Evolutionary conservation across 2,113 vertebrate species (phyloP).

Genomic region (Neodontobutis hainanensis): DNA sequence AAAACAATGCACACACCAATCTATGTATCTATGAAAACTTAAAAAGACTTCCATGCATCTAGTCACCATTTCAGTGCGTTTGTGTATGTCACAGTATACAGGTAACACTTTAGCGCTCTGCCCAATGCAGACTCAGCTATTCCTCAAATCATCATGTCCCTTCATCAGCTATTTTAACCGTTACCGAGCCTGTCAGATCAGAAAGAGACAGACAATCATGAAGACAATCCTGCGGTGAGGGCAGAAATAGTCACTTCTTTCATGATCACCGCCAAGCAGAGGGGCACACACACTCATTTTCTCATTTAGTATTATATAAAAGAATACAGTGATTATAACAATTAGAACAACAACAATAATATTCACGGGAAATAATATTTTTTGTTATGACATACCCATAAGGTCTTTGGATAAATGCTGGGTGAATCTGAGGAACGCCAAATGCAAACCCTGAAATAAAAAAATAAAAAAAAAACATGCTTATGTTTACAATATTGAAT

Average conservation of each 20-base stretch:
- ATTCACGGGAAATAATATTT: constrained; percentile 11
- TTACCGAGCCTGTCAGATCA: constrained; percentile 98
- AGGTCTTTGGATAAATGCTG: constrained; percentile 94
- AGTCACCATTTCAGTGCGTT: constrained; percentile 98
- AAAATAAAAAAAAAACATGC: neutral
- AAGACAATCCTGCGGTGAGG: constrained; percentile 83
- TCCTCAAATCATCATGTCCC: constrained; percentile 91
- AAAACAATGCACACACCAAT: constrained; percentile 85
- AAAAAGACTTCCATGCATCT: constrained; percentile 95
- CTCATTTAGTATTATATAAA: constrained; percentile 49
- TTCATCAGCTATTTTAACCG: constrained; percentile 96
- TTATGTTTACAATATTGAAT: no score
- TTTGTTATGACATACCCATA: constrained; percentile 86
- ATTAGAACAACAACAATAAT: constrained; percentile 39
- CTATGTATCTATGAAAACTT: constrained; percentile 76
- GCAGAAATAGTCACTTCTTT: constrained; percentile 69
- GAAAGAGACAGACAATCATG: constrained; percentile 96
- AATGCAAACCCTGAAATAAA: constrained; percentile 91
- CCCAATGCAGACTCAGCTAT: constrained; percentile 97
- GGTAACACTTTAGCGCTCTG: constrained; percentile 90
- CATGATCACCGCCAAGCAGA: constrained; percentile 61
- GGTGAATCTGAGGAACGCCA: constrained; percentile 94
- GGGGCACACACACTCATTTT: constrained; percentile 64
- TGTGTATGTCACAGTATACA: constrained; percentile 93
- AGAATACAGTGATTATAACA: constrained; percentile 41